Conservation (phyloP, 2,113 vertebrate species). For the Marcusenius ussheri region DNA sequence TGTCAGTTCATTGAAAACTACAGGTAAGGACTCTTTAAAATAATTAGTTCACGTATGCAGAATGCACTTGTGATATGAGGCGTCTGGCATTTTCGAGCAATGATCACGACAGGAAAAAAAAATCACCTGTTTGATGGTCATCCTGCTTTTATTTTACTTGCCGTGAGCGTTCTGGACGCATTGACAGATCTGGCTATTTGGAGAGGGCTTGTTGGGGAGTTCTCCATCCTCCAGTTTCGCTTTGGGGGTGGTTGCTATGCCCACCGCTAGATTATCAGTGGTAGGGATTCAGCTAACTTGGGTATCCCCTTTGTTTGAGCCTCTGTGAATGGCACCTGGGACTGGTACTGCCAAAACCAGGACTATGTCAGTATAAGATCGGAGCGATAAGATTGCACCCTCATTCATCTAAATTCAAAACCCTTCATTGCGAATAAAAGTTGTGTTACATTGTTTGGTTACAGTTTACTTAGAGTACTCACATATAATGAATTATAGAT, state of each 20-base stretch:
- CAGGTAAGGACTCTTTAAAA: neutral
- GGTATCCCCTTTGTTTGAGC: neutral
- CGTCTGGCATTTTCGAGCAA: neutral
- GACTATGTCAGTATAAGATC: neutral
- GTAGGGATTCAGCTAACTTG: neutral
- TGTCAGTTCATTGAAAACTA: neutral
- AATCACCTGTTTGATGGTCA: neutral
- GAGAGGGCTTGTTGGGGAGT: neutral
- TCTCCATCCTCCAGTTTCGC: neutral
- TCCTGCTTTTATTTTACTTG: neutral
- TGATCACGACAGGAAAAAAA: neutral
- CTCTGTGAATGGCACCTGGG: neutral
- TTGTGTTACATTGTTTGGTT: neutral
- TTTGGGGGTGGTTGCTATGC: slow-evolving; percentile 10
- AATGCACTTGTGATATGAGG: neutral
- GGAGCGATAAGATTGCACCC: neutral
- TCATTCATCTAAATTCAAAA: neutral
- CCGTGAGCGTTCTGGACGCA: neutral
- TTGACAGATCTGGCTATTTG: neutral
- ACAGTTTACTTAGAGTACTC: neutral
- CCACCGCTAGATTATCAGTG: slow-evolving; percentile 5
- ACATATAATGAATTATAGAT: neutral
- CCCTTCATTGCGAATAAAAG: neutral
- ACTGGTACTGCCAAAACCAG: neutral
- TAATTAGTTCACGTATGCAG: neutral